Evolutionary conservation across 2,888 invertebrate species (phyloP).

Genomic region (Ecliptopera silaceata): DNA sequence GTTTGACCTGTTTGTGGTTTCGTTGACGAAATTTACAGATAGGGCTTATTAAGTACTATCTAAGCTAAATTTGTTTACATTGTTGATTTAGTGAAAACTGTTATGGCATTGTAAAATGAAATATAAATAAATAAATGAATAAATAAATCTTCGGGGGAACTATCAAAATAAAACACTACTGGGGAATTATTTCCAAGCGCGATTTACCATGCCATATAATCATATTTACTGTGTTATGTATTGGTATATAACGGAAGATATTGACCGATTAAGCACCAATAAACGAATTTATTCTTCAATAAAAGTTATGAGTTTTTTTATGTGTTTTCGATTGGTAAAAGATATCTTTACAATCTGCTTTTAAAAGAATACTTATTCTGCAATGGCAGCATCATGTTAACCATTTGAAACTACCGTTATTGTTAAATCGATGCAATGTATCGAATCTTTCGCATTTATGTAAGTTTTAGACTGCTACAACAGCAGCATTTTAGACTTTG

Average conservation of each 20-base stretch:
- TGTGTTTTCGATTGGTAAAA: conserved; percentile 16
- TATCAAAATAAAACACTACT: no score
- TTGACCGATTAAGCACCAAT: not conserved
- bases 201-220: not conserved
- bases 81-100: no score
- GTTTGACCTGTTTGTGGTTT: no score
- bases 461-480: no score
- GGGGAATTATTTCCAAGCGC: no score
- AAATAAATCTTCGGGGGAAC: no score
- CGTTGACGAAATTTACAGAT: no score
- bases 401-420: conserved; percentile 15
- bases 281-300: conserved; percentile 5
- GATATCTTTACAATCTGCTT: conserved; percentile 7
- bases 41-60: no score
- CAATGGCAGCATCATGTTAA: not conserved
- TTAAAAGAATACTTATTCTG: conserved; percentile 13
- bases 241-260: not conserved
- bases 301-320: conserved; percentile 7
- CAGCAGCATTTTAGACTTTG: not conserved
- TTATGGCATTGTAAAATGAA: no score
- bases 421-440: conserved; percentile 27
- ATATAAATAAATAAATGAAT: no score
- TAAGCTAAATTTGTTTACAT: no score
- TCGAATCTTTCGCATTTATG: conserved; percentile 11
- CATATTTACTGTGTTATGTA: no score